phyloP scores from a whole-genome alignment of 1,140 invertebrate genomes.

The Drosophila chauvacae region DNA sequence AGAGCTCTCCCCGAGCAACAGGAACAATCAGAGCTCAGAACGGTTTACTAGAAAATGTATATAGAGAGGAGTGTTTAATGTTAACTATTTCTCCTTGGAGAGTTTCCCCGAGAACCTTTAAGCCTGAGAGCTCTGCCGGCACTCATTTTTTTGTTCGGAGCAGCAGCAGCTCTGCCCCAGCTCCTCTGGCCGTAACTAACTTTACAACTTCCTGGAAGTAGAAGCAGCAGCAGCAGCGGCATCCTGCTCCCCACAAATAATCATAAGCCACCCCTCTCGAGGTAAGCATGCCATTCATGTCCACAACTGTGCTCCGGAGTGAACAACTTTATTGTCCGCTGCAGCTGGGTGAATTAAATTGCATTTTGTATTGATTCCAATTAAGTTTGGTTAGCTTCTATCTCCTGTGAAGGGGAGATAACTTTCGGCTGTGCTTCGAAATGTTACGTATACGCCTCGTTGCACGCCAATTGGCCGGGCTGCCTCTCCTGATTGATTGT shows the following conservation, averaged over 20 bases:
- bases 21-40: conserved; percentile 54
- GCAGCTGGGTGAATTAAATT: conserved; percentile 47
- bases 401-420: not conserved
- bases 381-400: conserved; percentile 34
- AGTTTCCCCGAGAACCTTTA: not conserved
- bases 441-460: conserved; percentile 48
- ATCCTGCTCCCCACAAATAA: conserved; percentile 10
- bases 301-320: not conserved
- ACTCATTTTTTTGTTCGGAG: not conserved
- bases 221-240: not conserved
- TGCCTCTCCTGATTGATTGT: conserved; percentile 51
- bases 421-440: conserved; percentile 13
- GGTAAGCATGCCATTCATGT: conserved; percentile 31
- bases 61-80: not conserved
- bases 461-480: conserved; percentile 38
- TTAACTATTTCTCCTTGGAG: not conserved
- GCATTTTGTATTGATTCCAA: conserved; percentile 69
- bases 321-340: not conserved
- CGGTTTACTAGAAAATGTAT: not conserved
- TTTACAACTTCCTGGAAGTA: conserved; percentile 49
- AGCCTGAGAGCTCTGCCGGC: not conserved
- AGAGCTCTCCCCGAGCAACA: conserved; percentile 5
- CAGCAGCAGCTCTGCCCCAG: not conserved
- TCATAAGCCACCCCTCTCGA: conserved; percentile 30
- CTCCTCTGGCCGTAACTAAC: conserved; percentile 20